Conservation (phyloP, 1,140 invertebrate species). For the Caerostris darwini region DNA sequence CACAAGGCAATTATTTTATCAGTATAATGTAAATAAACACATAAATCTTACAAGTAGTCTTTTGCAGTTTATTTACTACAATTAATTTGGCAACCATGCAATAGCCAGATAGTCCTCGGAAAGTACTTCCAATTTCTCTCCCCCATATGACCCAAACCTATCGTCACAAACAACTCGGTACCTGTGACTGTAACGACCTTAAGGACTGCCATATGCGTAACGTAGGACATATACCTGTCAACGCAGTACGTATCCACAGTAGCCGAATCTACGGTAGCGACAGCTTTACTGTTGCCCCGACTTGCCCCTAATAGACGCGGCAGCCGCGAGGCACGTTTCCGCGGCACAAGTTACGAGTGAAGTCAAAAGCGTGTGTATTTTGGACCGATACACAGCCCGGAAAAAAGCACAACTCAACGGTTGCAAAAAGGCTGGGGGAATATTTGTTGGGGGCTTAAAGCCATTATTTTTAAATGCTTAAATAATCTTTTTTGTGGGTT, state of each 20-base stretch:
- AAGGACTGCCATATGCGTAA: conserved; percentile 14
- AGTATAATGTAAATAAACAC: too few relatives aligned
- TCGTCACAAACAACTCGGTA: conserved; percentile 26
- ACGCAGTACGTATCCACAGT: conserved; percentile 15
- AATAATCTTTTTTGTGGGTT: conserved; percentile 3
- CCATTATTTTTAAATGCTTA: conserved; percentile 26
- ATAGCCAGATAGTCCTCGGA: not conserved
- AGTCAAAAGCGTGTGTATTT: conserved; percentile 8
- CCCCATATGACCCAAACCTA: not conserved
- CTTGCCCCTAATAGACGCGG: conserved; percentile 19
- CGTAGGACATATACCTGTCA: conserved; percentile 24
- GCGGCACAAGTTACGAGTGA: not conserved
- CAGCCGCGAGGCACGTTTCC: not conserved
- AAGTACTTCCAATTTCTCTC: not conserved
- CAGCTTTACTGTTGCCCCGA: conserved; percentile 24
- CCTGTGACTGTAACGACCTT: conserved; percentile 26
- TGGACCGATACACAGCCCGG: not conserved
- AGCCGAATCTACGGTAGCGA: conserved; percentile 7
- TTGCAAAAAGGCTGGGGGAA: not conserved
- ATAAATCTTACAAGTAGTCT: too few relatives aligned
- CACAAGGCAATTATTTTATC: too few relatives aligned
- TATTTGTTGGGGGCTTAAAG: conserved; percentile 35
- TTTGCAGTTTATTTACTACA: too few relatives aligned
- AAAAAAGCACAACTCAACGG: conserved; percentile 2
- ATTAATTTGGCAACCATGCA: not conserved